These are phyloP conservation scores for Thalpophila matura DNA, from an alignment of 2,888 invertebrate species.

Conservation along the genomic window DNA sequence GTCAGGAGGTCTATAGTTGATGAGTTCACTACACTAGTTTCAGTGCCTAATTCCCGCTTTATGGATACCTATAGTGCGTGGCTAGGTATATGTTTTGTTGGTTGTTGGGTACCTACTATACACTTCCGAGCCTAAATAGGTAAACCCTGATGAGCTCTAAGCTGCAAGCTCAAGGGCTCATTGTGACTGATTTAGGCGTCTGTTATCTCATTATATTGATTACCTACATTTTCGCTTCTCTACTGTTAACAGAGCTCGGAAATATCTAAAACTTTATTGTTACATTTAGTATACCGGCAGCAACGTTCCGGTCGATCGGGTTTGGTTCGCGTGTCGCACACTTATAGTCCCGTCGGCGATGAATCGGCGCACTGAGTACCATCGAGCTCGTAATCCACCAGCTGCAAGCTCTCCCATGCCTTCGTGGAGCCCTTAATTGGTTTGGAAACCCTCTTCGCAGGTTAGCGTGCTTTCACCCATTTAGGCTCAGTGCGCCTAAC, in stretches of 20 bases:
- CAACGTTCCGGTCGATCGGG: conserved; percentile 69
- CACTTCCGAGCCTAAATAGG: no score
- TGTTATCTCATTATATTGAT: no score
- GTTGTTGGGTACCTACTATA: not conserved
- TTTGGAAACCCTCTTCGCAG: conserved; percentile 88
- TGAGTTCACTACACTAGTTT: no score
- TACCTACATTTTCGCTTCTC: no score
- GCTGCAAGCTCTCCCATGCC: conserved; percentile 87
- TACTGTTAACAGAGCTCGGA: not conserved
- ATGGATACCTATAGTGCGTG: no score
- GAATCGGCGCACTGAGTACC: conserved; percentile 86
- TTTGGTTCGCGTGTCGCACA: conserved; percentile 81
- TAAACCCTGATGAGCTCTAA: no score
- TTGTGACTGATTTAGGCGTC: no score
- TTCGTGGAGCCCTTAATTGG: conserved; percentile 90
- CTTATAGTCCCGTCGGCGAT: conserved; percentile 77
- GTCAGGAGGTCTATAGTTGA: no score
- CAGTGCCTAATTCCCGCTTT: no score
- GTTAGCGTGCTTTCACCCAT: conserved; percentile 85
- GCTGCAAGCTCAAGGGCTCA: no score
- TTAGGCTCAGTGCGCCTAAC: conserved; percentile 87
- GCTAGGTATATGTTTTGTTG: no score
- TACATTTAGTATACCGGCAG: conserved; percentile 31
- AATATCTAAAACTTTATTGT: conserved; percentile 16
- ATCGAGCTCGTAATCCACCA: conserved; percentile 88